phyloP scores from a whole-genome alignment of 2,797 vertebrate genomes.

The Rhinophrynus dorsalis region DNA sequence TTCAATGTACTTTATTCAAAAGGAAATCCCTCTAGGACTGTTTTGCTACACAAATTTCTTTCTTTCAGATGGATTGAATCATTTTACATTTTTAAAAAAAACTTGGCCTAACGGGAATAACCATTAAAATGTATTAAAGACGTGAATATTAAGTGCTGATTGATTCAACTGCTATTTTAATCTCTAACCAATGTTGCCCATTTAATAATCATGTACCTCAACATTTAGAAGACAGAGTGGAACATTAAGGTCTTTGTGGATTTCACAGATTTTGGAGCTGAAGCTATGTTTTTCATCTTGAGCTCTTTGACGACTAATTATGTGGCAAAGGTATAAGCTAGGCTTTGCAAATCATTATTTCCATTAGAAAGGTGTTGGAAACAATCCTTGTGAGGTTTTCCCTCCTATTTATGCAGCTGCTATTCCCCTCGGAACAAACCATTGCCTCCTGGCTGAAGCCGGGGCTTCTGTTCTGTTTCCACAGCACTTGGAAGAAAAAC shows the following conservation, averaged over 20 bases:
- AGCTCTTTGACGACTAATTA: conserved; percentile 75
- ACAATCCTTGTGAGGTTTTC: conserved; percentile 68
- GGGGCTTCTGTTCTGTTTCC: conserved; percentile 94
- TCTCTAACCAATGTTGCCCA: conserved; percentile 57
- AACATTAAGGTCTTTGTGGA: conserved; percentile 75
- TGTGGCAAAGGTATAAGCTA: conserved; percentile 73
- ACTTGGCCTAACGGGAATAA: conserved; percentile 22
- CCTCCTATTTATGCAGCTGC: conserved; percentile 87
- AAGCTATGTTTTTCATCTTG: conserved; percentile 75
- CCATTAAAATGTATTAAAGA: conserved; percentile 62
- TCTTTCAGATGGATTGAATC: conserved; percentile 32
- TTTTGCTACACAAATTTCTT: conserved; percentile 2
- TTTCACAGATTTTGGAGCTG: conserved; percentile 76
- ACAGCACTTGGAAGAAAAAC: conserved; percentile 97
- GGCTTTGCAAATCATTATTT: conserved; percentile 94
- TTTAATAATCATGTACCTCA: conserved; percentile 63
- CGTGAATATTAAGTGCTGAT: conserved; percentile 78
- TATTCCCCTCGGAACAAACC: conserved; percentile 82
- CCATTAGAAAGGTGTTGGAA: conserved; percentile 87
- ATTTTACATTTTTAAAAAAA: conserved; percentile 28
- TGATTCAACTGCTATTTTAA: conserved; percentile 71
- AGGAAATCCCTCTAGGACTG: not conserved
- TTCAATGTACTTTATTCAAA: no score
- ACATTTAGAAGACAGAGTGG: conserved; percentile 66
- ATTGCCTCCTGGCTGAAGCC: conserved; percentile 81